These are phyloP conservation scores for Battus philenor DNA, from an alignment of 1,140 invertebrate genomes.

Conservation along the genomic window DNA sequence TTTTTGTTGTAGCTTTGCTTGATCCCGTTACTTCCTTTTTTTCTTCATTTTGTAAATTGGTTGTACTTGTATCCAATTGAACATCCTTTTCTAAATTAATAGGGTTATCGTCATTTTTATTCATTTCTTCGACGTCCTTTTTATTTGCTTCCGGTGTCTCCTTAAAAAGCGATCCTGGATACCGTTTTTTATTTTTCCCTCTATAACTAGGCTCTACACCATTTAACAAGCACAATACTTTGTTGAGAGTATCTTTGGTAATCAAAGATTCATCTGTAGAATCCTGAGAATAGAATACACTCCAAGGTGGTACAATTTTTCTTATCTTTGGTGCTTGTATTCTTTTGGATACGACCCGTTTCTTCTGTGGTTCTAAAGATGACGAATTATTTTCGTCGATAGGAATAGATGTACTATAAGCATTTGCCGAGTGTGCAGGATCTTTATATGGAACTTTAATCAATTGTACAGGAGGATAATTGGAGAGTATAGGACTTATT, in stretches of 20 bases:
- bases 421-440: too few species aligned
- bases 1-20: not conserved
- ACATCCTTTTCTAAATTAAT: not conserved
- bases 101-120: not conserved
- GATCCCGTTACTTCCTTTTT: too few species aligned
- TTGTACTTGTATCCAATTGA: not conserved
- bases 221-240: not conserved
- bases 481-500: slow-evolving; percentile 28
- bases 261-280: slow-evolving; percentile 1
- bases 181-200: not conserved
- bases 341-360: too few species aligned
- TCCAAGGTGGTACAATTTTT: not conserved
- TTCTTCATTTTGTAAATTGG: too few species aligned
- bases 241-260: slow-evolving; percentile 2
- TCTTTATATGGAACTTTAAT: not conserved
- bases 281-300: too few species aligned
- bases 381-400: too few species aligned
- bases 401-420: too few species aligned
- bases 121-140: not conserved
- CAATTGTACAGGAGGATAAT: not conserved
- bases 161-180: not conserved
- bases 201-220: not conserved
- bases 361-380: too few species aligned
- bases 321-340: not conserved
- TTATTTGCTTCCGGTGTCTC: not conserved